These are phyloP conservation scores for Zhuqinia jingwanae DNA, from an alignment of 2,888 invertebrate species.

Conservation along the genomic window DNA sequence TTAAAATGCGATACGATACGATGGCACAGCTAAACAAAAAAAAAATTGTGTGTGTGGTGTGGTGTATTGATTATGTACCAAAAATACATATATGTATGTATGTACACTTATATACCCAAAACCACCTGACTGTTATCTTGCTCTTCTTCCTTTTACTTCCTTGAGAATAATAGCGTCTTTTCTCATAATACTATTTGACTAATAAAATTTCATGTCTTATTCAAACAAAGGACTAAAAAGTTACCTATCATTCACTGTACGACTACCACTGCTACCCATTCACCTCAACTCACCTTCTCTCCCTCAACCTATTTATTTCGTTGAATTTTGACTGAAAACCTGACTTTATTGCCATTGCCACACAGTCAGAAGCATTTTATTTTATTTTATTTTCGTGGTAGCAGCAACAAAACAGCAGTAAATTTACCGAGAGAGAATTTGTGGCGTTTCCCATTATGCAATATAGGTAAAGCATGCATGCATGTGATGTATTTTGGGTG, in stretches of 20 bases:
- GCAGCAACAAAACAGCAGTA: background rate
- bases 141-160: constrained; percentile 41
- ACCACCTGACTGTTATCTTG: constrained; percentile 40
- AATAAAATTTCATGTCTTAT: background rate
- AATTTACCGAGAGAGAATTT: constrained; percentile 6
- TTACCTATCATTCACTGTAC: background rate
- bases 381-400: no score
- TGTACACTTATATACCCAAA: constrained; percentile 33
- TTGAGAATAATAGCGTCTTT: constrained; percentile 45
- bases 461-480: background rate
- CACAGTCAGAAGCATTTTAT: no score
- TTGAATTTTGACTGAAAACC: constrained; percentile 6
- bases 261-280: no score
- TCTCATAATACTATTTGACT: constrained; percentile 2
- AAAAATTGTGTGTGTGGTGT: no score
- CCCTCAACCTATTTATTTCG: no score
- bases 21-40: no score
- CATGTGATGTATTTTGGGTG: constrained; percentile 11
- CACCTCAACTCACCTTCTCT: no score
- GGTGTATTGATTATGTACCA: no score
- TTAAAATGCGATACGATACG: no score
- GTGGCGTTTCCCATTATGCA: constrained; percentile 17
- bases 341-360: background rate
- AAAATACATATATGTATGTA: no score
- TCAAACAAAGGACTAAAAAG: background rate